Base-by-base conservation (phyloP, 1,140 invertebrate species). In the Pogonus chalceus region DNA sequence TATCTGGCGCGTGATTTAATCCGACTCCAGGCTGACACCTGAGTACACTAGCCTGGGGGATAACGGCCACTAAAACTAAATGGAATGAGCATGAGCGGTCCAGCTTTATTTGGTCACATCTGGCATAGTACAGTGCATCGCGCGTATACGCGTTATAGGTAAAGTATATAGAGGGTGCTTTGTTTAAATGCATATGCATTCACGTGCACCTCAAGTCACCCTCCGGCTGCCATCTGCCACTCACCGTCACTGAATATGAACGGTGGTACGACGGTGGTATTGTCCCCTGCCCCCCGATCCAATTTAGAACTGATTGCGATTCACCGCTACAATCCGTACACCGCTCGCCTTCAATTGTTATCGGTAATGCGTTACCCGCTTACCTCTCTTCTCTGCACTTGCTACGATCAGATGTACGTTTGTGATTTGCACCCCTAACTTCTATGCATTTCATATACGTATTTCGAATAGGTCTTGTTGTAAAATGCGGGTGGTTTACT, bases 271-370 rank as follows among this genome's bases (percentile, higher is more conserved):
- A 35, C 52, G 50, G 57, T 49, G 18, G n/a, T n/a, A n/a, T n/a
- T n/a, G n/a, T n/a, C n/a, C 57, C 56, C 62, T 59, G 52, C 58
- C 51, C 58, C 60, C 55, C 65, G 61, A 67, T 65, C 63, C 65
- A 66, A 66, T 66, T 65, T 66, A 59, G 60, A 68, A 64, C 61
- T 61, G 67, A 69, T 69, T 65, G 65, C 62, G 62, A 67, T 67
- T 43, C 37, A 43, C 37, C 37, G 37, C 37, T 12, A 31, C 26
- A 31, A 31, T 31, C 23, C 24, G 14, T 43, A 26, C 35, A 35
- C 20, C 20, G 23, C 21, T 23, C 23, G 23, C 20, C 26, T 43
- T 3, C 37, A 43, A 43, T 43, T 43, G 37, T 43, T 18, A 18
- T 9, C 37, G 18, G 37, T 9, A 43, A 43, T 31, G 4, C 26